A percentile compares a stretch with the other conserved stretches of the same genome.
Conservation (phyloP, 1,140 invertebrate genomes). For the Achroia grisella region DNA sequence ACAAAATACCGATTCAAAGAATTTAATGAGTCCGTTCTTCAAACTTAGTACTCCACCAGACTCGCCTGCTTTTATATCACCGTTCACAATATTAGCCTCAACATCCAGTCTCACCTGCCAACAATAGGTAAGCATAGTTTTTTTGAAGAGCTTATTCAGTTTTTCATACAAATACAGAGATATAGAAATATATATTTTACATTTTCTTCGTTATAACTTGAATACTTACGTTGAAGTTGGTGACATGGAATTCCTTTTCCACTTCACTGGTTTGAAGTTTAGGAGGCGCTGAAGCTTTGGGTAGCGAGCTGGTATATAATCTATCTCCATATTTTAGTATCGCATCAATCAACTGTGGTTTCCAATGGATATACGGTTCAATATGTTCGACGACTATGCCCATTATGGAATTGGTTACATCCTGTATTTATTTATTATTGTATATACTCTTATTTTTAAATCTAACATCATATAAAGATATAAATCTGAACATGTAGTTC, state of each 20-base stretch:
- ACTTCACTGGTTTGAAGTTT: conserved; percentile 31
- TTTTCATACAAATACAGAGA: too few species aligned
- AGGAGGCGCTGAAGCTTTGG: conserved; percentile 29
- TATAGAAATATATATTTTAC: neutral
- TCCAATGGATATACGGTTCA: conserved; percentile 56
- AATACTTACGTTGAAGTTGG: conserved; percentile 55
- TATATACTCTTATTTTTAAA: neutral
- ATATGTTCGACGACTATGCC: conserved; percentile 58
- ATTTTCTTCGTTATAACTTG: too few species aligned
- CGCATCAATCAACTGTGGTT: conserved; percentile 54
- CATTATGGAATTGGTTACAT: conserved; percentile 53
- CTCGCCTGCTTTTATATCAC: conserved; percentile 62
- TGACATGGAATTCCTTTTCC: conserved; percentile 52
- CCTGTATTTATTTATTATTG: conserved; percentile 21
- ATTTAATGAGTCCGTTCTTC: conserved; percentile 30
- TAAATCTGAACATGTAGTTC: too few species aligned
- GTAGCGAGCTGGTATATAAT: conserved; percentile 59
- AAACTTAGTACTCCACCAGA: conserved; percentile 35
- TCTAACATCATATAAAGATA: neutral
- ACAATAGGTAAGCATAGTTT: too few species aligned
- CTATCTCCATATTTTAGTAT: conserved; percentile 72
- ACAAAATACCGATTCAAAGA: conserved; percentile 39
- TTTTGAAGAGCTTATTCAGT: too few species aligned
- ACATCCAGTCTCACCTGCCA: conserved; percentile 51
- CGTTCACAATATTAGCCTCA: conserved; percentile 34